These are phyloP conservation scores for Pseudobourletiella spinata DNA, from an alignment of 1,140 invertebrate genomes.

Conservation along the genomic window DNA sequence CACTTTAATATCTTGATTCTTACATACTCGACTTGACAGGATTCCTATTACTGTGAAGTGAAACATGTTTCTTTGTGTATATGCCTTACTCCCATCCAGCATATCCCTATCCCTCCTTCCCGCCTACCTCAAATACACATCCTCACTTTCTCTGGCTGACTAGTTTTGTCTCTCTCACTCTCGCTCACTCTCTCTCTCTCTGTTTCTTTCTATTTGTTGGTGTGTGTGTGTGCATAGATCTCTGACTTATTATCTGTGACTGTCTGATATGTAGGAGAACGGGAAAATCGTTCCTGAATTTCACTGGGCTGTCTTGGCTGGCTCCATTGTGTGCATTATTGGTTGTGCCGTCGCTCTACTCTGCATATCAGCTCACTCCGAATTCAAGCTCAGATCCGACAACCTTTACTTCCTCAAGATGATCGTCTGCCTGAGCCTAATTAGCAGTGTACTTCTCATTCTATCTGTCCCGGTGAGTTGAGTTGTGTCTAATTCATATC, in stretches of 20 bases:
- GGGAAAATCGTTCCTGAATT: not conserved
- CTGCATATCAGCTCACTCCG: constrained; percentile 14
- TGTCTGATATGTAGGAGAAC: too few species aligned
- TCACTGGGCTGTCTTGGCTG: constrained; percentile 23
- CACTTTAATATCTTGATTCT: not conserved
- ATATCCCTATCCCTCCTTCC: not conserved
- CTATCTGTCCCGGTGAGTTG: constrained; percentile 17
- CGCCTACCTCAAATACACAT: too few species aligned
- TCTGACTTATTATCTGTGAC: too few species aligned
- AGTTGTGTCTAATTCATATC: too few species aligned
- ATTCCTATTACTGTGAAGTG: not conserved
- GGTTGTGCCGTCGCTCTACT: constrained; percentile 12
- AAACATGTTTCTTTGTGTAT: not conserved
- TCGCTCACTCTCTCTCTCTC: too few species aligned
- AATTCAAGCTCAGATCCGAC: constrained; percentile 4
- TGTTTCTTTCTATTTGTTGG: too few species aligned
- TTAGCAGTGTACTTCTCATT: constrained; percentile 21
- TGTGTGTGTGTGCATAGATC: too few species aligned
- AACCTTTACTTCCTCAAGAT: constrained; percentile 21
- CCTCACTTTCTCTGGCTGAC: too few species aligned
- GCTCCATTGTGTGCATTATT: constrained; percentile 2
- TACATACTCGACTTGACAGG: not conserved
- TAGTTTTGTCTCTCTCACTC: too few species aligned
- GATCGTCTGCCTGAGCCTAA: constrained; percentile 18
- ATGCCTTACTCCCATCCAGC: too few species aligned